Conservation (phyloP, 1,140 invertebrate genomes). For the Copidosoma floridanum region DNA sequence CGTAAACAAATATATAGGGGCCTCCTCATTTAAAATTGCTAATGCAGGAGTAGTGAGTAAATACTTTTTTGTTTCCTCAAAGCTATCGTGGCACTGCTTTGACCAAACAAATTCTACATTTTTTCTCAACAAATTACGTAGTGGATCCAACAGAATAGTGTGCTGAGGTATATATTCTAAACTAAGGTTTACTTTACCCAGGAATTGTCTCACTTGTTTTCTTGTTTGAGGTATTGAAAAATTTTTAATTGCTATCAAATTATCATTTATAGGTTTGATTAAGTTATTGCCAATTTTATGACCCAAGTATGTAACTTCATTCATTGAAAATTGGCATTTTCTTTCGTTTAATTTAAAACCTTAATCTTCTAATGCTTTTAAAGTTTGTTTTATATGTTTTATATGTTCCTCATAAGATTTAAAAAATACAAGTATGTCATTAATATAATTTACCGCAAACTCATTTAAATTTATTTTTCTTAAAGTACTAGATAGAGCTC, state of each 20-base stretch:
- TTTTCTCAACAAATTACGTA: neutral
- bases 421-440: neutral
- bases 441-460: neutral
- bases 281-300: neutral
- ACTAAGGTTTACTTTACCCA: neutral
- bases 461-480: neutral
- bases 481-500: neutral
- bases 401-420: neutral
- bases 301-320: neutral
- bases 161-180: neutral
- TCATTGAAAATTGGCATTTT: neutral
- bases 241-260: neutral
- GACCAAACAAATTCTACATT: conserved; percentile 25
- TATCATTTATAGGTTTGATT: neutral
- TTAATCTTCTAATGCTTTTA: neutral
- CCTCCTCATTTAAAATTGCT: conserved; percentile 26
- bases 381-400: neutral
- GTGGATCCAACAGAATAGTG: neutral
- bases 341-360: neutral
- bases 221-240: neutral
- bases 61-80: conserved; percentile 22
- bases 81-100: conserved; percentile 15
- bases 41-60: conserved; percentile 16
- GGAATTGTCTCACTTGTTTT: no score
- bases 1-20: conserved; percentile 29